Evolutionary conservation across 1,140 invertebrate genomes (phyloP).

Genomic region (Oncopodura yosiiana): DNA sequence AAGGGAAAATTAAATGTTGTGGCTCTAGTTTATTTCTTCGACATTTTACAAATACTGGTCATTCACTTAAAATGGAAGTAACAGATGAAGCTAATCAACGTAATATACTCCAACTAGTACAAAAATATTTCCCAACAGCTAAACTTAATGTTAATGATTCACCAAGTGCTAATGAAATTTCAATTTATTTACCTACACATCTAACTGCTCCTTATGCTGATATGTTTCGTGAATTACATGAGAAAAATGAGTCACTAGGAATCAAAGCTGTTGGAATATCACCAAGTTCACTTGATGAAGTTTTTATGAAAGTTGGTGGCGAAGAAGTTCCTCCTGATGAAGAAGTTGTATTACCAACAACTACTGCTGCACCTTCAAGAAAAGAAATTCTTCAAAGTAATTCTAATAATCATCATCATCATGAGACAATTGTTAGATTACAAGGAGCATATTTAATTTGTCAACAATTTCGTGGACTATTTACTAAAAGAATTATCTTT

Average conservation of each 20-base stretch:
- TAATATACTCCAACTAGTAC: slow-evolving; percentile 18
- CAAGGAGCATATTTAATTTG: not conserved
- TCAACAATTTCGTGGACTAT: slow-evolving; percentile 13
- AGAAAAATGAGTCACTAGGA: slow-evolving; percentile 24
- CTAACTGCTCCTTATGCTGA: slow-evolving; percentile 23
- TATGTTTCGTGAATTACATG: slow-evolving; percentile 27
- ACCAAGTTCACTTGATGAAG: slow-evolving; percentile 35
- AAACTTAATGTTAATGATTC: slow-evolving; percentile 14
- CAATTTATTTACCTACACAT: slow-evolving; percentile 22
- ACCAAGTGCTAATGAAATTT: slow-evolving; percentile 14
- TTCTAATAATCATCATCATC: not conserved
- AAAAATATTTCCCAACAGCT: slow-evolving; percentile 26
- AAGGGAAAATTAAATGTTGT: slow-evolving; percentile 46
- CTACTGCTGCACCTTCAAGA: not conserved
- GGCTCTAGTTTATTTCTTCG: slow-evolving; percentile 58
- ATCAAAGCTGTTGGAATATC: slow-evolving; percentile 32
- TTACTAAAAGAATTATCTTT: slow-evolving; percentile 19
- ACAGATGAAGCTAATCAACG: not conserved
- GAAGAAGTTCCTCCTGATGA: too few species aligned
- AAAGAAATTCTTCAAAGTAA: not conserved
- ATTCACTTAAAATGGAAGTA: slow-evolving; percentile 23
- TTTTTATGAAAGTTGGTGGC: slow-evolving; percentile 43
- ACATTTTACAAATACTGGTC: slow-evolving; percentile 50
- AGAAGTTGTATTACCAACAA: not conserved
- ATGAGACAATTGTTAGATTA: too few species aligned